Base-by-base conservation (phyloP, 2,888 invertebrate genomes). In the Azorinus chamasolen region DNA sequence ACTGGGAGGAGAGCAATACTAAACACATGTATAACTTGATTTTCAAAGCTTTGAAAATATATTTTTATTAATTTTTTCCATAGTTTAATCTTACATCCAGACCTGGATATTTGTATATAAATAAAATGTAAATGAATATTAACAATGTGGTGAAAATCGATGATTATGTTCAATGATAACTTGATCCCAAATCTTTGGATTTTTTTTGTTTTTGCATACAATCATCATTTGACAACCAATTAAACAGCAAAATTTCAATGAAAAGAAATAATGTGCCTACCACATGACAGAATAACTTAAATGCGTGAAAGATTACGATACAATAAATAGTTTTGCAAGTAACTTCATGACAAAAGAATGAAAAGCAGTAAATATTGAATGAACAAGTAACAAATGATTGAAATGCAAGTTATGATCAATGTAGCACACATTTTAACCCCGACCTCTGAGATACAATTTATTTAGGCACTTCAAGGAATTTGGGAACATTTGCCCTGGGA, bases 101-200 rank as follows among this genome's bases (percentile, higher is more conserved):
- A 76, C 73, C 68, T 76, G 80, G 80, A 80, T 76, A 76, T 68
- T 72, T 72, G 72, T 65, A 74, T 77, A 80, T 80, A 81, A 81
- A 81, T 81, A 80, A 74, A 81, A 76, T 76, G 73, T 65, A 45
- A 64, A 76, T 75, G 72, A 50, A 57, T 74, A 77, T 77, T 77
- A 68, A 77, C 77, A 77, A 71, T 73, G 76, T 50, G 54, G 39
- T 68, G 51, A 58, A 63, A 39, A 12, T n/a, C 54, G 14, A 63
- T 20, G 22, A 50, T 24, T 22, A 50, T 20, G 18, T 41, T 39
- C 39, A 57, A 53, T 37, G 32, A 32, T 32, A 32, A 32, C 32
- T 32, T 70, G 76, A 55, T 76, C 74, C 74, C 74, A 74, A 66
- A 62, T 45, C 43, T 57, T 68, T 68, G 62, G 68, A 58, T 57